phyloP scores from a whole-genome alignment of 2,888 invertebrate genomes.

The Ctenicera cuprea region DNA sequence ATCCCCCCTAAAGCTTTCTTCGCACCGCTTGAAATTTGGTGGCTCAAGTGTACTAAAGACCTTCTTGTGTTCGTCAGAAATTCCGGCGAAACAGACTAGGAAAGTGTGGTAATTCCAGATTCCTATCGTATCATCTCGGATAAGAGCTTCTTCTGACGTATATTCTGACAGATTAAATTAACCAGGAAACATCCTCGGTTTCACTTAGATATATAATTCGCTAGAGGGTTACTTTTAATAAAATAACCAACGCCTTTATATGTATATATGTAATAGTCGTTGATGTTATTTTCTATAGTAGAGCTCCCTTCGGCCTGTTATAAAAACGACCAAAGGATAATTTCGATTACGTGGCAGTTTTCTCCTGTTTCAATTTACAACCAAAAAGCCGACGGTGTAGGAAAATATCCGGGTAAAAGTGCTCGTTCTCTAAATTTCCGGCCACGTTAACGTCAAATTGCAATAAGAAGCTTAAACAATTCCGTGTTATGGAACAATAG shows the following conservation, averaged over 20 bases:
- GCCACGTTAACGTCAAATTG: conserved; percentile 24
- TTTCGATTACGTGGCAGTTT: conserved; percentile 27
- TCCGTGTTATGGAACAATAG: conserved; percentile 40
- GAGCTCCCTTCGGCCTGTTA: conserved; percentile 10
- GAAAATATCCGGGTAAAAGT: conserved; percentile 25
- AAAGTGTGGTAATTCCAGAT: conserved; percentile 29
- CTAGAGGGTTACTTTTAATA: conserved; percentile 53
- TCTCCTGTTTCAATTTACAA: conserved; percentile 6
- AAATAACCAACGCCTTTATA: conserved; percentile 53
- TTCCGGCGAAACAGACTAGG: conserved; percentile 2
- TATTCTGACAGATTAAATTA: conserved; percentile 40
- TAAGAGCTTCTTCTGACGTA: conserved; percentile 19
- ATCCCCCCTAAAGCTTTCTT: conserved; percentile 20
- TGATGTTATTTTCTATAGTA: background rate
- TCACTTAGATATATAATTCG: conserved; percentile 28
- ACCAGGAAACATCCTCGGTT: conserved; percentile 36
- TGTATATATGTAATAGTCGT: background rate
- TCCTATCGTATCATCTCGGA: conserved; percentile 13
- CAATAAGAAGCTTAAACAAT: conserved; percentile 38
- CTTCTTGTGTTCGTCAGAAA: conserved; percentile 4
- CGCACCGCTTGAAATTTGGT: conserved; percentile 10
- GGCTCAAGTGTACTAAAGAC: conserved; percentile 4
- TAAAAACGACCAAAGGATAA: conserved; percentile 17
- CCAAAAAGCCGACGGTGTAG: conserved; percentile 7
- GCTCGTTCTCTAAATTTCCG: conserved; percentile 22